Percentiles rank a stretch among this genome's conserved stretches.
Conservation (phyloP, 1,140 invertebrate genomes). For the Anthonomus grandis region DNA sequence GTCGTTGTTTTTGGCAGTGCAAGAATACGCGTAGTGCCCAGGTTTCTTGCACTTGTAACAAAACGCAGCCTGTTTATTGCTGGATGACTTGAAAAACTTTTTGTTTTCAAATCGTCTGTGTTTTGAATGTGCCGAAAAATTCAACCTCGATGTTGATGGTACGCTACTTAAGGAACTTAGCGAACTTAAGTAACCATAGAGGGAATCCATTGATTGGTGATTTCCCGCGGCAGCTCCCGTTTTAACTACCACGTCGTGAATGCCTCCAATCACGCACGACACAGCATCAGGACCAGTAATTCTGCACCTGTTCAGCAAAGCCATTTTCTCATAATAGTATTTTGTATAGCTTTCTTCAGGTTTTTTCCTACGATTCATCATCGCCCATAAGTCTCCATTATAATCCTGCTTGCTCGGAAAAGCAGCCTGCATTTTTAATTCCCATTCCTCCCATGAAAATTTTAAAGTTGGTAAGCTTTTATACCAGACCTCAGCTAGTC, state of each 20-base stretch:
- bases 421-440: conserved; percentile 35
- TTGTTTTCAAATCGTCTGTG: neutral
- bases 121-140: neutral
- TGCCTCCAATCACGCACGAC: conserved; percentile 43
- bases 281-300: conserved; percentile 37
- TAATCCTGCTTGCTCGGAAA: conserved; percentile 37
- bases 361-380: conserved; percentile 26
- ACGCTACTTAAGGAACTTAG: no score
- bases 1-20: neutral
- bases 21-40: neutral
- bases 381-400: conserved; percentile 32
- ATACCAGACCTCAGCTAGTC: conserved; percentile 43
- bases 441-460: conserved; percentile 44
- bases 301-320: conserved; percentile 42
- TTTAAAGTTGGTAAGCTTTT: conserved; percentile 33
- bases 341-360: conserved; percentile 15
- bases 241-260: conserved; percentile 16
- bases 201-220: conserved; percentile 20
- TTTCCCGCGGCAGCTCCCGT: conserved; percentile 24
- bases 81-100: no score
- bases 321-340: conserved; percentile 29
- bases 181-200: conserved; percentile 12
- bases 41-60: conserved; percentile 3
- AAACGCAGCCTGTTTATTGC: neutral
- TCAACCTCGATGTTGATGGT: neutral